A percentile compares a stretch with the other conserved stretches of the same genome.
Conservation (phyloP, 2,888 invertebrate species). For the Drosophila nigritarsus region DNA sequence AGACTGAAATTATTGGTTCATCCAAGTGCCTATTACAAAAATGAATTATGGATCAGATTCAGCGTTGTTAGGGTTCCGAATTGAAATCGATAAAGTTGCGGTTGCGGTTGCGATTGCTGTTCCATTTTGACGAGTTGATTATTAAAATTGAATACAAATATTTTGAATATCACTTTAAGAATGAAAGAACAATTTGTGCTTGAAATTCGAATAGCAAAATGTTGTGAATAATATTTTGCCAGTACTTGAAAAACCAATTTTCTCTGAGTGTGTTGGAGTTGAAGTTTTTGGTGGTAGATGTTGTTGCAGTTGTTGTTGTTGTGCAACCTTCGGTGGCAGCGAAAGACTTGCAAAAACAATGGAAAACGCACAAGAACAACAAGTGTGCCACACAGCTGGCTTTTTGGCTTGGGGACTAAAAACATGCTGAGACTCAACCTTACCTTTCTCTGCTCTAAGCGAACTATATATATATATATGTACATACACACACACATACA, state of each 20-base stretch:
- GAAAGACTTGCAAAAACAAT: constrained; percentile 51
- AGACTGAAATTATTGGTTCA: background rate
- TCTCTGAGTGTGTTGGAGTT: background rate
- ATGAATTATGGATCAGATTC: background rate
- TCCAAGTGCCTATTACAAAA: background rate
- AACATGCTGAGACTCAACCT: constrained; percentile 1
- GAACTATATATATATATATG: background rate
- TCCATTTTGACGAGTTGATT: too few relatives aligned
- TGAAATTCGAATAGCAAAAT: background rate
- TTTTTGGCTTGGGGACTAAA: background rate
- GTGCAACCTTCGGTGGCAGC: constrained; percentile 57
- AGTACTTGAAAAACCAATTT: background rate
- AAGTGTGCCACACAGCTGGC: constrained; percentile 54
- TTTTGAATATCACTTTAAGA: background rate
- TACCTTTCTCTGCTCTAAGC: constrained; percentile 12
- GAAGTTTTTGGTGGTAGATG: constrained; percentile 9
- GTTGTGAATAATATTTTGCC: background rate
- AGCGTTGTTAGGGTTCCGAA: background rate
- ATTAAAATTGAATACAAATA: too few relatives aligned
- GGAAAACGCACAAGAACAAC: constrained; percentile 44
- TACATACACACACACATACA: too few relatives aligned
- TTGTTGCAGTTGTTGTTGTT: constrained; percentile 8
- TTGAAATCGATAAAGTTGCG: background rate
- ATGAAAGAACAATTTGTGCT: background rate
- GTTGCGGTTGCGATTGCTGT: too few relatives aligned